phyloP scores from a whole-genome alignment of 53 echinoderm and acorn worm genomes.

The Antedon mediterranea region DNA sequence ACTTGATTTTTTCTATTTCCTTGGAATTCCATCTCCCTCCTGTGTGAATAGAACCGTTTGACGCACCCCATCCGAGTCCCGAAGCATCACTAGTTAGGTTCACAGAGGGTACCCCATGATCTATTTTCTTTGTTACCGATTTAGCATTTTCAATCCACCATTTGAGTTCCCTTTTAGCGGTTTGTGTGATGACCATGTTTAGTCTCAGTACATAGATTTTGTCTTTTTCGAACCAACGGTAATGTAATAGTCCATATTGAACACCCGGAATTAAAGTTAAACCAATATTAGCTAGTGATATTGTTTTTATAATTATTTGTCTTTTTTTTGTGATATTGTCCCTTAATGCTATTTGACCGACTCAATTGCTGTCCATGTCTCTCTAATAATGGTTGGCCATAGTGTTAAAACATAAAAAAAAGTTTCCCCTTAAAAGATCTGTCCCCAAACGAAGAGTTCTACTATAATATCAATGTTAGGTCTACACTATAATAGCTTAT shows the following conservation, averaged over 20 bases:
- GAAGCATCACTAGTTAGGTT: slow-evolving; percentile 31
- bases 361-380: no score
- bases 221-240: slow-evolving; percentile 16
- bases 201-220: slow-evolving; percentile 15
- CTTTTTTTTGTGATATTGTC: no score
- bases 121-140: not conserved
- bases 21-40: slow-evolving; percentile 36
- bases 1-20: slow-evolving; percentile 4
- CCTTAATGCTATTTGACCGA: no score
- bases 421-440: no score
- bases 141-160: not conserved
- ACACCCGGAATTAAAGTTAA: slow-evolving; percentile 13
- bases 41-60: slow-evolving; percentile 2
- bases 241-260: slow-evolving; percentile 15
- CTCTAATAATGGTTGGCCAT: no score
- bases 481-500: no score
- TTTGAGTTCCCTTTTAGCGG: not conserved
- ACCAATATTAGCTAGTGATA: no score
- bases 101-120: not conserved
- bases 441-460: no score
- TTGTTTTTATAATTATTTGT: no score
- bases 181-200: slow-evolving; percentile 11
- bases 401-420: no score
- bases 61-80: slow-evolving; percentile 42
- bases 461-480: no score